Evolutionary conservation across 2,888 invertebrate species (phyloP), one percentile per base, ranked within the genome.

Genomic region (Eustalomyia histrio): DNA sequence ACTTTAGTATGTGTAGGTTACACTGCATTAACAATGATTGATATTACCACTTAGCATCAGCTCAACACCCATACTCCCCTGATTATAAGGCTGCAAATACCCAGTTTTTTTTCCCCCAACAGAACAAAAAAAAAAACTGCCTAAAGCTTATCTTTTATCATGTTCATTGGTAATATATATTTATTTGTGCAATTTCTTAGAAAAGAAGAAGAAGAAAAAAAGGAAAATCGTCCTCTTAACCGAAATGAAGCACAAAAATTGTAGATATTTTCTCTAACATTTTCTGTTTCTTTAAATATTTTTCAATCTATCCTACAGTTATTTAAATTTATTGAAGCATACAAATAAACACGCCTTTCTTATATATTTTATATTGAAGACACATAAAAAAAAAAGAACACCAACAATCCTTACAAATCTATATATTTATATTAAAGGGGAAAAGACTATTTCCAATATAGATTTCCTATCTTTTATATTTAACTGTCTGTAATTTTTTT

Each of bases 21-120:
- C 83, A 84, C 82, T 83, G 85, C 83, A 83, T 84, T 83, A 84
- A 79, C 82, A 83, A 84, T 83, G 84, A 84, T 85, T 84, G 84
- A 83, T 84, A 84, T 84, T 81, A 72, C 80, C 79, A 82, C 83
- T 84, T 84, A 83, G 73, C 83, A 80, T 80, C 50, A 79, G 76
- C 75, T 83, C 72, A 83, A 80, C 81, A 75, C 71, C 65, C 82
- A 68, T 55, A 58, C 50, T 14, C 29, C n/a, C 16, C 24, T 12
- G 9, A 7, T 1, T 21, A 24, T n/a, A 60, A 4, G 33, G 18
- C 14, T 18, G 21, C 7, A 29, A 21, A 14, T n/a, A 61, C 24
- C 7, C 29, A 29, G 6, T 6, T 6, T 29, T n/a, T 29, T 29
- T 29, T 29, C 47, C 1, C 1, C 16, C 14, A 43, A 33, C 39